A percentile compares a stretch with the other conserved stretches of the same genome.
phyloP scores from a whole-genome alignment of 2,888 invertebrate genomes.

The Folsomia manolachei region DNA sequence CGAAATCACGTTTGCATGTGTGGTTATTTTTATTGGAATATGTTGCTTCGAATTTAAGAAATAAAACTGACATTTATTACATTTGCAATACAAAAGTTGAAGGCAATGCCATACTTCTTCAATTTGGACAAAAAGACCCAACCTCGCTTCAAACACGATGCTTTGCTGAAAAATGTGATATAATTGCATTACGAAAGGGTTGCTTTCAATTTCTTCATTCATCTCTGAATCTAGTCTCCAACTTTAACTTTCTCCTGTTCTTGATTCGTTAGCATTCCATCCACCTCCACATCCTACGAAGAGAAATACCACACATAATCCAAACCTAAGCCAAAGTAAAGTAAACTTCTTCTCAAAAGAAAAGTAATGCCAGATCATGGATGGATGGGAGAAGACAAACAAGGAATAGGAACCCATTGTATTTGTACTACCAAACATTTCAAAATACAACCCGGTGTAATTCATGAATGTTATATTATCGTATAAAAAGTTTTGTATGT shows the following conservation, averaged over 20 bases:
- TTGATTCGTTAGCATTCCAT: slow-evolving; percentile 40
- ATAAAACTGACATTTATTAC: too few relatives aligned
- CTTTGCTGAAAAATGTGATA: neutral
- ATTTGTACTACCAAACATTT: neutral
- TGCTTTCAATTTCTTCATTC: neutral
- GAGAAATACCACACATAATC: slow-evolving; percentile 17
- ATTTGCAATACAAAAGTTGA: too few relatives aligned
- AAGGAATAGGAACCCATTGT: too few relatives aligned
- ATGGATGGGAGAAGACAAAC: too few relatives aligned
- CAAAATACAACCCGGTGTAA: neutral
- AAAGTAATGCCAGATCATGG: neutral
- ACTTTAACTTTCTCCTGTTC: neutral
- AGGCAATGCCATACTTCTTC: too few relatives aligned
- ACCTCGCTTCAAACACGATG: too few relatives aligned
- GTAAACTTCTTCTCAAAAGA: neutral
- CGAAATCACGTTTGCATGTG: too few relatives aligned
- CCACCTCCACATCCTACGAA: slow-evolving; percentile 22
- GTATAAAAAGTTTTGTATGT: too few relatives aligned
- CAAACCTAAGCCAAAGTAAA: slow-evolving; percentile 4
- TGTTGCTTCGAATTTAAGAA: too few relatives aligned
- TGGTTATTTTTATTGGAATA: too few relatives aligned
- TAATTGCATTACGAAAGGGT: neutral
- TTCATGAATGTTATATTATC: neutral
- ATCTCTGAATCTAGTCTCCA: too few relatives aligned
- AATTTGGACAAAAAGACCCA: slow-evolving; percentile 16